Evolutionary conservation across 2,113 vertebrate genomes (phyloP).

Genomic region (Coturnix japonica): DNA sequence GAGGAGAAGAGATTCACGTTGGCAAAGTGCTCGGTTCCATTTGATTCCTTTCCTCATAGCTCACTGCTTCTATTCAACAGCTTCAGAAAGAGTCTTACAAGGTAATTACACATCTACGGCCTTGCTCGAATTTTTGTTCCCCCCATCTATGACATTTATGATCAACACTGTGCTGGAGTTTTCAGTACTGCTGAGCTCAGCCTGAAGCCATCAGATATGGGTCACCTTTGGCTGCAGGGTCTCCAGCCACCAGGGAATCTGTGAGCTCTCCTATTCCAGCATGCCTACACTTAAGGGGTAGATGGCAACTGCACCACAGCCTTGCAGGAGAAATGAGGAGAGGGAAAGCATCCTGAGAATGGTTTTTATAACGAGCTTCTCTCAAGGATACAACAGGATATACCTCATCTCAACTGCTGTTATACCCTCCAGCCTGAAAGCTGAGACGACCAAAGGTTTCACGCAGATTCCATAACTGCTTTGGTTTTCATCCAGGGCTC

Average conservation of each 20-base stretch:
- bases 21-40: neutral
- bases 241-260: neutral
- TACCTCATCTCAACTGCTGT: neutral
- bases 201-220: neutral
- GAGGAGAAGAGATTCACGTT: constrained; percentile 3
- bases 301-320: neutral
- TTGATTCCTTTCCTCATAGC: neutral
- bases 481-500: neutral
- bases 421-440: constrained; percentile 33
- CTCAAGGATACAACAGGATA: neutral
- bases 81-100: neutral
- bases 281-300: rapidly evolving
- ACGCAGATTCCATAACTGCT: neutral
- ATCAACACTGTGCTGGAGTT: neutral
- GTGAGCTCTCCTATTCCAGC: neutral
- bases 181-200: neutral
- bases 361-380: neutral
- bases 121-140: neutral
- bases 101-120: neutral
- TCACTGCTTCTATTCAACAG: neutral
- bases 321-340: neutral
- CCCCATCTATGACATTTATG: neutral
- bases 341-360: neutral
- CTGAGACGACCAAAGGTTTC: neutral
- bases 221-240: neutral